Evolutionary conservation across 1,140 invertebrate species (phyloP), one percentile per base, ranked within the genome.

Genomic region (Drosophila cardini): DNA sequence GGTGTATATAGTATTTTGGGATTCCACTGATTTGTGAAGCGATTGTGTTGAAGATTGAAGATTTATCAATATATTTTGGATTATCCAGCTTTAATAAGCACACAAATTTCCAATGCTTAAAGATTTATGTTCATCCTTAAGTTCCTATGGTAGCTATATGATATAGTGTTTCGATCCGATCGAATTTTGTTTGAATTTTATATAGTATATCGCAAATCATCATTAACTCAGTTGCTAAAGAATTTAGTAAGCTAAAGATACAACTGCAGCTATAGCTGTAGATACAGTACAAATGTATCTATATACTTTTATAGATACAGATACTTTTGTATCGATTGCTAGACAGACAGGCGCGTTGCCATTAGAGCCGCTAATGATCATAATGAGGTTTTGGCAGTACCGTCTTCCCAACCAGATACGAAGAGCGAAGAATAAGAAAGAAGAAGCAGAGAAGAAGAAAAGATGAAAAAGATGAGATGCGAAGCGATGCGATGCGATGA

Each of bases 351-450:
- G 40, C 26, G 46, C 18, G 58, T 9, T 67, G 38, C 55, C 64
- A 56, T 68, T 62, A 61, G 71, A 61, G 64, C 71, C 69, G 65
- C 71, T 73, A 73, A 73, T 73, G 71, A 69, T 73, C 65, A 69
- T 73, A 73, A 73, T 69, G 64, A 73, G 71, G 53, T 46, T 67
- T 60, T 34, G 26, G 46, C n/a, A 32, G 30, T 52, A 40, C 58
- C 58, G 67, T 46, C 52, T 36, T 15, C 52, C 36, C 10, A 38
- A 4, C 4, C 10, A 16, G 15, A 38, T 36, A 34, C 2, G 34
- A 61, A 13, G 57, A 63, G 58, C 30, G 43, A 40, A 63, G 68
- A 61, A 63, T 70, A 32, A 16, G 16, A 38, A 10, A 18, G 4
- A 15, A 55, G 15, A 38, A 2, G 21, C 21, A 26, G 32, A 36